These are phyloP conservation scores for Drosophila carrolli DNA, from an alignment of 1,140 invertebrate species.

Conservation along the genomic window DNA sequence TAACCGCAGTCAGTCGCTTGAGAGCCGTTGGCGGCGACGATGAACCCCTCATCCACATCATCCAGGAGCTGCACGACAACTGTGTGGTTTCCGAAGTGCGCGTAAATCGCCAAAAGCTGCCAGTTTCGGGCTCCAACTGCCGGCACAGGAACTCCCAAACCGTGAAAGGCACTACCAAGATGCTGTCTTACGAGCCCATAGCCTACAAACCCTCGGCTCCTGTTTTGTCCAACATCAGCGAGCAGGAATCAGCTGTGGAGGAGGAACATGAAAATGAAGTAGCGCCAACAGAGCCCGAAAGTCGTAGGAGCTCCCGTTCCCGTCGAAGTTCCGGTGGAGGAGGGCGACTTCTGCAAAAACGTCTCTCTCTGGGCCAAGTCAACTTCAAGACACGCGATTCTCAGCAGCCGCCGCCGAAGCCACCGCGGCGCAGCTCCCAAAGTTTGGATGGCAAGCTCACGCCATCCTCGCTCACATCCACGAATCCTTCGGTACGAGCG, in stretches of 20 bases:
- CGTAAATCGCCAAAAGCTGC: slow-evolving; percentile 68
- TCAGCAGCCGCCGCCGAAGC: slow-evolving; percentile 69
- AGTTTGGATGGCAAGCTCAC: slow-evolving; percentile 64
- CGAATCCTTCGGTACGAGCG: slow-evolving; percentile 68
- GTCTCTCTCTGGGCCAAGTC: slow-evolving; percentile 52
- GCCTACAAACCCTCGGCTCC: slow-evolving; percentile 57
- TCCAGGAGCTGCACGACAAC: slow-evolving; percentile 79
- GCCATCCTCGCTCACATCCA: slow-evolving; percentile 58
- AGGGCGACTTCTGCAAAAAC: slow-evolving; percentile 69
- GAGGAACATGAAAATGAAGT: slow-evolving; percentile 28
- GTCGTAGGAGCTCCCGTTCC: slow-evolving; percentile 17
- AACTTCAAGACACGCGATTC: slow-evolving; percentile 56
- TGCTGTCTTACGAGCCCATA: slow-evolving; percentile 25
- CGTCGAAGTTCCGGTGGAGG: slow-evolving; percentile 51
- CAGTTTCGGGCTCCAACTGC: slow-evolving; percentile 3
- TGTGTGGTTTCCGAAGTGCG: slow-evolving; percentile 80
- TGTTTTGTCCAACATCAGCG: slow-evolving; percentile 64
- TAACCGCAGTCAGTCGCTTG: slow-evolving; percentile 72
- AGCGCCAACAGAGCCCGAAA: slow-evolving; percentile 12
- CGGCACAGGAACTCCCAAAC: not conserved
- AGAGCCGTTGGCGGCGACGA: slow-evolving; percentile 38
- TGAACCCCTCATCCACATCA: slow-evolving; percentile 79
- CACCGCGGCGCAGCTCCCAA: slow-evolving; percentile 62
- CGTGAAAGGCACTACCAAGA: not conserved
- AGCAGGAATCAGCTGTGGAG: slow-evolving; percentile 56